Evolutionary conservation across 92 coral and sea anemone genomes (phyloP), one percentile per base, ranked within the genome.

Genomic region (Siderastrea radians): DNA sequence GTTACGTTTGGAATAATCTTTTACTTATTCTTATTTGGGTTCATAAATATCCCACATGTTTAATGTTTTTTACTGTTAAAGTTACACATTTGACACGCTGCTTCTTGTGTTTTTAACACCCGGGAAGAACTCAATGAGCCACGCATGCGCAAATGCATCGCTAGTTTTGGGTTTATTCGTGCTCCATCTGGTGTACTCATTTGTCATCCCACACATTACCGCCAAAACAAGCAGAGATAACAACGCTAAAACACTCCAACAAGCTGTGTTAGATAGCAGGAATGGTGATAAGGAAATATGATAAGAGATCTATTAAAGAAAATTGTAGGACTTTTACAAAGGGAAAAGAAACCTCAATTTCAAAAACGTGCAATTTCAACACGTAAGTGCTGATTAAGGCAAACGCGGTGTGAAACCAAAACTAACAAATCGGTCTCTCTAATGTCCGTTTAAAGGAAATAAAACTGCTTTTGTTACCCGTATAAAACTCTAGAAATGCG

Each of bases 131-230:
- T 52, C 78, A 2, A 13, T 17, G 54, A 46, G 69, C 43, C 67
- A 81, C 87, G 87, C 87, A 84, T 84, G 87, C 87, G 87, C 72
- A 74, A 51, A 84, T 13, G 73, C 79, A 53, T 72, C 87, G 87
- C 80, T 74, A 73, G 73, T 73, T 84, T 84, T 84, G 59, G 87
- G 71, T 73, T 73, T 49, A 73, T 73, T 50, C 46, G 79, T 13
- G 79, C 49, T 74, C 49, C 80, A 50, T 72, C 67, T 80, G 76
- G 68, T 68, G 38, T 43, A 44, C 68, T 81, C 75, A 52, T 68
- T 80, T 72, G 72, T 63, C 79, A 50, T 58, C 79, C 79, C 87
- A 73, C 79, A 72, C 79, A 72, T 72, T 83, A 47, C 79, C 47
- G 67, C 57, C 77, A 72, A 71, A 83, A 48, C 51, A 80, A 10